Percentiles rank a stretch among this genome's conserved stretches.
These are phyloP conservation scores for Andinoacara biseriatus DNA, from an alignment of 2,113 vertebrate genomes.

Conservation along the genomic window DNA sequence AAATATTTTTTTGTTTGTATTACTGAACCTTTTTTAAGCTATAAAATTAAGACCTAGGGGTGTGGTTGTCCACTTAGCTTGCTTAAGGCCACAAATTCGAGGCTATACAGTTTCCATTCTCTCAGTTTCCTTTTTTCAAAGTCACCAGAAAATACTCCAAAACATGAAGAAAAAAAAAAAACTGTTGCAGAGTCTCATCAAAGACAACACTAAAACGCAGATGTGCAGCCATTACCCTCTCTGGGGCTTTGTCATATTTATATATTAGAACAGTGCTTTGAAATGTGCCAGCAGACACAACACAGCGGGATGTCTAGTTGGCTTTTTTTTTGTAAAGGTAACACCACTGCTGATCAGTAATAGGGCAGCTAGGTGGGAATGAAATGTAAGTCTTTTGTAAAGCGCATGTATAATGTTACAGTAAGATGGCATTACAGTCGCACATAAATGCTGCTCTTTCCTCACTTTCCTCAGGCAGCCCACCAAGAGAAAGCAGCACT, in stretches of 20 bases:
- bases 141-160: slow-evolving; percentile 11
- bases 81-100: not conserved
- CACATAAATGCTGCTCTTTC: not conserved
- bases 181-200: slow-evolving; percentile 25
- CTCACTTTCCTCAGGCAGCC: not conserved
- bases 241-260: slow-evolving; percentile 34
- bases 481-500: slow-evolving; percentile 1
- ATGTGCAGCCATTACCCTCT: slow-evolving; percentile 28
- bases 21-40: not conserved
- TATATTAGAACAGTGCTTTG: slow-evolving; percentile 39
- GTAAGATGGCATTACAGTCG: not conserved
- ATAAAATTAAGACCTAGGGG: not conserved
- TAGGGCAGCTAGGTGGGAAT: not conserved
- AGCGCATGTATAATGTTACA: slow-evolving; percentile 12
- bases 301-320: slow-evolving; percentile 31
- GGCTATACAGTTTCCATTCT: not conserved
- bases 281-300: slow-evolving; percentile 41
- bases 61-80: not conserved
- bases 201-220: slow-evolving; percentile 13
- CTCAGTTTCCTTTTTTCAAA: slow-evolving; percentile 12
- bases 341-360: slow-evolving; percentile 9
- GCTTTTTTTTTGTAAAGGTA: slow-evolving; percentile 48
- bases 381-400: slow-evolving; percentile 12
- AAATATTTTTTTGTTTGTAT: not conserved
- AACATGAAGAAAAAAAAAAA: not conserved